Evolutionary conservation across 2,797 vertebrate species (phyloP).

Genomic region (Arnoldichthys spilopterus): DNA sequence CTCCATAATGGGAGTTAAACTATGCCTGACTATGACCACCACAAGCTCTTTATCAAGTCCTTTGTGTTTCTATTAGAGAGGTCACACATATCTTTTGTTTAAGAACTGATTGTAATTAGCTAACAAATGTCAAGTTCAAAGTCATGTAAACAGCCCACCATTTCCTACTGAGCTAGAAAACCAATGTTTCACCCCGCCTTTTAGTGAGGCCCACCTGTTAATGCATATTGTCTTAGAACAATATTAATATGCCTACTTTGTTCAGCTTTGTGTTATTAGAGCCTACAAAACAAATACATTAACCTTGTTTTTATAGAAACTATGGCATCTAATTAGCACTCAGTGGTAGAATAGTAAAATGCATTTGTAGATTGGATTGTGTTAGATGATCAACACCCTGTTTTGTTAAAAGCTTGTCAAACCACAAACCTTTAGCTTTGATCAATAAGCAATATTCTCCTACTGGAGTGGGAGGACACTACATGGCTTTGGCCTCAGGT

Average conservation of each 20-base stretch:
- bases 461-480: constrained; percentile 54
- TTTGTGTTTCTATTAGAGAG: constrained; percentile 47
- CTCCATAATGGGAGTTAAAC: constrained; percentile 70
- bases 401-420: constrained; percentile 55
- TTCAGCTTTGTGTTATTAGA: background rate
- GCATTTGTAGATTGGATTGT: constrained; percentile 51
- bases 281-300: background rate
- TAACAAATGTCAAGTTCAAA: constrained; percentile 67
- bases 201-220: constrained; percentile 10
- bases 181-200: constrained; percentile 41
- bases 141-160: constrained; percentile 56
- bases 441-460: constrained; percentile 72
- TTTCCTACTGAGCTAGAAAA: constrained; percentile 47
- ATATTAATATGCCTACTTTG: background rate
- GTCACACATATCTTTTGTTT: constrained; percentile 64
- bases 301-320: background rate
- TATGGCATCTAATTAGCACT: background rate
- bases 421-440: constrained; percentile 38
- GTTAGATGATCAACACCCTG: constrained; percentile 48
- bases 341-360: constrained; percentile 7
- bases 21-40: constrained; percentile 49
- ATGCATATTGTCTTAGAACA: constrained; percentile 9
- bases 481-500: constrained; percentile 52
- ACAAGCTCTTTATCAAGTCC: constrained; percentile 51
- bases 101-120: constrained; percentile 60